Percentiles rank a stretch among this genome's conserved stretches.
Conservation (phyloP, 1,140 invertebrate genomes). For the Cherax destructor region DNA sequence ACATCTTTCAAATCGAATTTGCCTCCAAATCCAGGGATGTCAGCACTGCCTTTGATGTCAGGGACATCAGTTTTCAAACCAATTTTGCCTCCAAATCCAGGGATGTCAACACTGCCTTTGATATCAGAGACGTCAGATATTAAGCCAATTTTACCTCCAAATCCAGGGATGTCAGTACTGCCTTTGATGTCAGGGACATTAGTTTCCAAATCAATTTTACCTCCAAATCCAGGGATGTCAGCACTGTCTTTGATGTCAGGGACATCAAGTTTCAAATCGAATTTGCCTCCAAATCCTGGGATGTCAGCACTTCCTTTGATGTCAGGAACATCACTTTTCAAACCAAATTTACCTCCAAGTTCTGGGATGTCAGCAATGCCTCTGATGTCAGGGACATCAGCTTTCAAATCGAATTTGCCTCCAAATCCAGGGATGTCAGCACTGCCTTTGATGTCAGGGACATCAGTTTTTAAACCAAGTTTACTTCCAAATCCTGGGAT, state of each 20-base stretch:
- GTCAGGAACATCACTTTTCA: constrained; percentile 13
- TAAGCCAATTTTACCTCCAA: background rate
- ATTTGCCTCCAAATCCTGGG: constrained; percentile 9
- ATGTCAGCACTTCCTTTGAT: background rate
- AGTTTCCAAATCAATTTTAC: constrained; percentile 5
- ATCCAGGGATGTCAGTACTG: constrained; percentile 4
- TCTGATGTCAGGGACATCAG: background rate
- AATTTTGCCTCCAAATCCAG: constrained; percentile 8
- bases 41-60: background rate
- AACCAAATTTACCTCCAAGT: constrained; percentile 9
- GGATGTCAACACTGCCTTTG: background rate
- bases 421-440: constrained; percentile 14
- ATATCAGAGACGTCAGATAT: background rate
- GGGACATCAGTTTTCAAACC: background rate
- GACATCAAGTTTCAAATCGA: constrained; percentile 1
- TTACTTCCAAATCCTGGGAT: constrained; percentile 19
- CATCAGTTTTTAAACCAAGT: background rate
- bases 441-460: background rate
- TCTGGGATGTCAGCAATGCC: constrained; percentile 2
- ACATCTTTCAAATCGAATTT: background rate
- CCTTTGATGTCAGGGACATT: background rate
- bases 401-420: constrained; percentile 13
- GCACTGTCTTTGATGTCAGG: background rate
- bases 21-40: constrained; percentile 1
- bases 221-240: constrained; percentile 32